Percentiles rank a stretch among this genome's conserved stretches.
These are phyloP conservation scores for Stegostoma tigrinum DNA, from an alignment of 2,113 vertebrate genomes.

Conservation along the genomic window DNA sequence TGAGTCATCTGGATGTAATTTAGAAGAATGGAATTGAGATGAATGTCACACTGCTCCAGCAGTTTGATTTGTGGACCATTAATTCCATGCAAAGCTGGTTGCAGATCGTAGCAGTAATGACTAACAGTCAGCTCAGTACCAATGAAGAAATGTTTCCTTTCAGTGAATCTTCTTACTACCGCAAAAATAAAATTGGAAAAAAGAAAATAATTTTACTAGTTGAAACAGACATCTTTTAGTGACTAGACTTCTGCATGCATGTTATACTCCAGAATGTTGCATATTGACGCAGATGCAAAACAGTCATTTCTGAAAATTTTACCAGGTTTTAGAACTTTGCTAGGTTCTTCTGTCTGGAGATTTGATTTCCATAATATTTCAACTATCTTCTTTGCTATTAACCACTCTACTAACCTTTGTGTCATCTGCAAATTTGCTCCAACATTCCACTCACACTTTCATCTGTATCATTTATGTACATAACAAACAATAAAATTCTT, in stretches of 20 bases:
- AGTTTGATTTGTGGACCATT: conserved; percentile 18
- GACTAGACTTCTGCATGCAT: neutral
- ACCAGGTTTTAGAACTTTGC: neutral
- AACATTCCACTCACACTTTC: too few relatives aligned
- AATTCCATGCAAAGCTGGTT: conserved; percentile 43
- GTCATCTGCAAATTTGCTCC: too few relatives aligned
- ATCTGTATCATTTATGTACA: too few relatives aligned
- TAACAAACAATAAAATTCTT: too few relatives aligned
- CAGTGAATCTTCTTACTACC: conserved; percentile 44
- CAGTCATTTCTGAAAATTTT: neutral
- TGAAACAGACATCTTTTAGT: neutral
- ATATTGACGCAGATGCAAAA: neutral
- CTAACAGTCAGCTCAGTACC: conserved; percentile 37
- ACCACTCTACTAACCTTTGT: too few relatives aligned
- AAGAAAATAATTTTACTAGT: neutral
- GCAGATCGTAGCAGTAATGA: conserved; percentile 43
- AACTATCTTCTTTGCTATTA: too few relatives aligned
- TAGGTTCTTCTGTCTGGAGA: neutral
- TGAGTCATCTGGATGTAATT: conserved; percentile 39
- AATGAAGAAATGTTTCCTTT: conserved; percentile 40
- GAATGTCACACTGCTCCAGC: conserved; percentile 38
- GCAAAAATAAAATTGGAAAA: conserved; percentile 18
- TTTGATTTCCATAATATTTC: neutral
- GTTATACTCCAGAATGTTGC: neutral
- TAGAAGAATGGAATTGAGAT: conserved; percentile 33